Evolutionary conservation across 1,140 invertebrate species (phyloP).

Genomic region (Drosophila trapezifrons): DNA sequence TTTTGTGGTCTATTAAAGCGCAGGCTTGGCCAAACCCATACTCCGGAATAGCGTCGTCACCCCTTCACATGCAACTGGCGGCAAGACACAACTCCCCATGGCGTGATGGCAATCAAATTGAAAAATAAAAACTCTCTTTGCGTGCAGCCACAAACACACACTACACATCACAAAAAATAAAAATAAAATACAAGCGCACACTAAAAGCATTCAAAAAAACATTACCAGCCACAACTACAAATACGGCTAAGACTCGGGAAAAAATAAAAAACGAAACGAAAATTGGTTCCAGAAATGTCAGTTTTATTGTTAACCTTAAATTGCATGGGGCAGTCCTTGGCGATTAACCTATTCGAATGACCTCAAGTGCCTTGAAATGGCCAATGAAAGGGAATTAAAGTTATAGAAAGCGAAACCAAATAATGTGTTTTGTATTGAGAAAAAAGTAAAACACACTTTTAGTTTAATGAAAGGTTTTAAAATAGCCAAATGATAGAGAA

Average conservation of each 20-base stretch:
- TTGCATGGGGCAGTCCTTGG: slow-evolving; percentile 9
- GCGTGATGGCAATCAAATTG: slow-evolving; percentile 46
- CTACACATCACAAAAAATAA: not conserved
- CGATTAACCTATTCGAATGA: slow-evolving; percentile 21
- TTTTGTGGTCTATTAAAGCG: slow-evolving; percentile 53
- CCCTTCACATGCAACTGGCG: slow-evolving; percentile 30
- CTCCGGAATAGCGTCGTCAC: slow-evolving; percentile 7
- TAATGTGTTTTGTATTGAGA: not conserved
- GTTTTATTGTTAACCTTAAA: slow-evolving; percentile 11
- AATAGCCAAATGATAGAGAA: too few species aligned
- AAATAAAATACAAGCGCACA: not conserved
- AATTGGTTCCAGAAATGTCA: slow-evolving; percentile 9
- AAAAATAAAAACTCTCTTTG: slow-evolving; percentile 47
- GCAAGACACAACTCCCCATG: slow-evolving; percentile 13
- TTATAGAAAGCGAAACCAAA: not conserved
- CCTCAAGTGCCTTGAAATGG: not conserved
- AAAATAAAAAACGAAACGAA: not conserved
- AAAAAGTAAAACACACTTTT: not conserved
- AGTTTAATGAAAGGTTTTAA: not conserved
- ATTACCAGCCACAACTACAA: slow-evolving; percentile 1
- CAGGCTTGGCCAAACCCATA: slow-evolving; percentile 30
- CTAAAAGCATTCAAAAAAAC: slow-evolving; percentile 8
- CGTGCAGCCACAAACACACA: slow-evolving; percentile 29
- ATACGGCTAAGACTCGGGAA: not conserved
- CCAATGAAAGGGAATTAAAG: slow-evolving; percentile 13